Base-by-base conservation (phyloP, 1,140 invertebrate genomes). In the Zophobas atratus region DNA sequence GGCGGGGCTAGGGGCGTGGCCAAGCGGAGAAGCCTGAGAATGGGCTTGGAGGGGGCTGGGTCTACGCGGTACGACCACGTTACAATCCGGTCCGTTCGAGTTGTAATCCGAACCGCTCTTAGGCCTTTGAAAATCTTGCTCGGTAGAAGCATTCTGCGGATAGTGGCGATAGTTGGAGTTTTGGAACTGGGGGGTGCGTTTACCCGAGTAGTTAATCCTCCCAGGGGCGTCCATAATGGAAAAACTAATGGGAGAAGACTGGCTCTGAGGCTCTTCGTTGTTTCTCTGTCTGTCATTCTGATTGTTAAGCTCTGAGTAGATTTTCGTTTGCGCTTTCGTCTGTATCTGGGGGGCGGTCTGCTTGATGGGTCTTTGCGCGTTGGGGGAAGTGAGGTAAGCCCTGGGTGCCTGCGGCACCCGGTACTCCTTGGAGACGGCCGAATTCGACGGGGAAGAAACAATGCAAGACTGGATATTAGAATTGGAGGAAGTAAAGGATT, bases 191-290 rank as follows among this genome's bases (percentile, higher is more conserved):
- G 80, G 77, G 32, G 79, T 80, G 20, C 84, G 75, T 75, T 85
- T 85, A 36, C 77, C 85, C 76, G 87, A 86, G 81, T 92, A 93
- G 82, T 89, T 92, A 46, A 92, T 84, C 77, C 90, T 86, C 6
- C 88, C 89, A 34, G 91, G 89, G 1, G 89, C 88, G 85, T 94
- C 93, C 89, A 94, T 93, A 75, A 93, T 91, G 1, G 92, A 93
- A 85, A 92, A 94, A 86, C 92, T 93, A 63, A 93, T 93, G 6
- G 93, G 92, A 1, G 92, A 93, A 0, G 92, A 93, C 80, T 94
- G 93, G 80, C 89, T 92, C 81, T 90, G 90, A 5, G 76, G 41
- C 53, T 84, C 81, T 41, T 86, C 85, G 46, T 76, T 88, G 83
- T 56, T 90, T 88, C 82, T 87, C 83, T 88, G 89, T 80, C 90